A percentile compares a stretch with the other conserved stretches of the same genome.
phyloP scores from a whole-genome alignment of 2,888 invertebrate species.

The Ennomos erosarius region DNA sequence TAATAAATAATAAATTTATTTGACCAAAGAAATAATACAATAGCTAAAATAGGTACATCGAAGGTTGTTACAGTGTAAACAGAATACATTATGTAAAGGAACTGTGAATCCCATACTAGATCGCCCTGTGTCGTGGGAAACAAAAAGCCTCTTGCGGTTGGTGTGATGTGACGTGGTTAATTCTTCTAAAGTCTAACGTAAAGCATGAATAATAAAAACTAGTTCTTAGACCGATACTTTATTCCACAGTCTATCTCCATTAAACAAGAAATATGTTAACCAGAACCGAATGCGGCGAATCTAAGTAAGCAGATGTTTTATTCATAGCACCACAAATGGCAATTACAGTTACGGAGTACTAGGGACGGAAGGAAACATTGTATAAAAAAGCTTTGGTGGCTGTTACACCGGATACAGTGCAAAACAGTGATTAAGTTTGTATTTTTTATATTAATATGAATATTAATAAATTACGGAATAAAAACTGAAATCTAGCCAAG shows the following conservation, averaged over 20 bases:
- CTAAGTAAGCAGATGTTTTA: slow-evolving; percentile 75
- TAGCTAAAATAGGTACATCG: too few relatives aligned
- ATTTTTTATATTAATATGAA: too few relatives aligned
- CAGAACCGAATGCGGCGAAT: slow-evolving; percentile 69
- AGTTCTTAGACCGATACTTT: slow-evolving; percentile 43
- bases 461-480: too few relatives aligned
- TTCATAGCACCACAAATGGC: slow-evolving; percentile 71
- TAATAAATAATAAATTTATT: not conserved
- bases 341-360: slow-evolving; percentile 66
- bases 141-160: too few relatives aligned
- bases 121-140: too few relatives aligned
- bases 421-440: slow-evolving; percentile 18
- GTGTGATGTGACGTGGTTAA: too few relatives aligned
- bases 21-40: too few relatives aligned
- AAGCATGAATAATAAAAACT: slow-evolving; percentile 35
- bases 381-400: slow-evolving; percentile 47
- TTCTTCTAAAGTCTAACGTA: slow-evolving; percentile 29
- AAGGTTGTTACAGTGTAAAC: too few relatives aligned
- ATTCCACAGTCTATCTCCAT: slow-evolving; percentile 62
- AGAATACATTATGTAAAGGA: too few relatives aligned
- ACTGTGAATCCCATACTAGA: too few relatives aligned
- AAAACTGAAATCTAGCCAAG: too few relatives aligned
- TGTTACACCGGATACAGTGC: slow-evolving; percentile 24
- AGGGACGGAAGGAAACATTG: slow-evolving; percentile 47
- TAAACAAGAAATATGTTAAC: slow-evolving; percentile 65